These are phyloP conservation scores for Otolemur crassicaudatus DNA, from an alignment of 2,797 vertebrate genomes.

Conservation along the genomic window DNA sequence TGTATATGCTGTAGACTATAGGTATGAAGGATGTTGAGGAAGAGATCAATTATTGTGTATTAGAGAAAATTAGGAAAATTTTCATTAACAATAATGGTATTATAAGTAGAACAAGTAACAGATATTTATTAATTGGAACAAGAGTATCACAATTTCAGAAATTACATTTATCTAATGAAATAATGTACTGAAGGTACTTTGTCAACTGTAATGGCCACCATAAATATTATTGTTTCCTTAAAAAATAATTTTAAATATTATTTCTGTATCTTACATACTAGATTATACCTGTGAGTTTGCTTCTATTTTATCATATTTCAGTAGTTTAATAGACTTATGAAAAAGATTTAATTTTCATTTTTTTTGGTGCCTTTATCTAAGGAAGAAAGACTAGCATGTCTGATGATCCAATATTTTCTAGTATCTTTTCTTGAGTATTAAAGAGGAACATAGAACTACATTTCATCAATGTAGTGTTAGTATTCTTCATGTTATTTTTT, in stretches of 20 bases:
- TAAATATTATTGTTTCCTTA: not conserved
- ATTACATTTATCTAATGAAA: constrained; percentile 37
- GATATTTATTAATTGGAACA: constrained; percentile 45
- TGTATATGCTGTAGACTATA: not conserved
- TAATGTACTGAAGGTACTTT: not conserved
- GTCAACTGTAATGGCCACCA: not conserved
- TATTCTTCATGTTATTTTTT: constrained; percentile 52
- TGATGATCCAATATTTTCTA: constrained; percentile 44
- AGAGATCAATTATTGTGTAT: not conserved
- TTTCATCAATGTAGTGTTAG: not conserved
- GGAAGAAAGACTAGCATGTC: constrained; percentile 27
- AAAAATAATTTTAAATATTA: not conserved
- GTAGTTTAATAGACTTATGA: constrained; percentile 28
- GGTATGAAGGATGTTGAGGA: not conserved
- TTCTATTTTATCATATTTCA: constrained; percentile 36
- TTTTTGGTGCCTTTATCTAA: not conserved
- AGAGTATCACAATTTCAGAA: not conserved
- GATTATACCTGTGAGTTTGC: not conserved
- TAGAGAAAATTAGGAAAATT: constrained; percentile 35
- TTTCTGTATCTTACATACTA: not conserved
- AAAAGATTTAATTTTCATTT: constrained; percentile 3
- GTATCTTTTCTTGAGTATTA: constrained; percentile 24
- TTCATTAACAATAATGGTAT: not conserved
- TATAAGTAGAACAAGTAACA: constrained; percentile 12
- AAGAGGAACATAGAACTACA: constrained; percentile 7